phyloP scores from a whole-genome alignment of 2,888 invertebrate genomes.

The Oxystoma pomonae region DNA sequence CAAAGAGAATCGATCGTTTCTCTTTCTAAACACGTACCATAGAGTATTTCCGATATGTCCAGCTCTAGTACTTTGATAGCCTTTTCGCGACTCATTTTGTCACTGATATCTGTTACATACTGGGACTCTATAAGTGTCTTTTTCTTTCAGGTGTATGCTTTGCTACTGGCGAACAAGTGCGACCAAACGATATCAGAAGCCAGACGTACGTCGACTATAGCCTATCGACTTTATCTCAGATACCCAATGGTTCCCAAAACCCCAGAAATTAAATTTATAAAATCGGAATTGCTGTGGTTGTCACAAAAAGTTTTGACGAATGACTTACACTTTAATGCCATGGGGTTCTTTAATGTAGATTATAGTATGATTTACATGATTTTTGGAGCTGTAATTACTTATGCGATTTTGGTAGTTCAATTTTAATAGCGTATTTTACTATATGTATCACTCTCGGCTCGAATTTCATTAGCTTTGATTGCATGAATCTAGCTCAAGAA shows the following conservation, averaged over 20 bases:
- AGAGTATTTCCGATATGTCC: no score
- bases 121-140: no score
- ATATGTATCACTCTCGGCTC: no score
- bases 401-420: constrained; percentile 22
- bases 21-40: no score
- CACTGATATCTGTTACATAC: no score
- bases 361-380: constrained; percentile 21
- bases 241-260: constrained; percentile 13
- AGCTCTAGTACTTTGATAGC: no score
- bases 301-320: constrained; percentile 21
- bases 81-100: no score
- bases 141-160: constrained; percentile 1
- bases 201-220: constrained; percentile 18
- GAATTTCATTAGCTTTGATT: no score
- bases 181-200: constrained; percentile 19
- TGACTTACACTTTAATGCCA: constrained; percentile 18
- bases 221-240: constrained; percentile 21
- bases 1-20: no score
- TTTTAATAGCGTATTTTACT: constrained; percentile 19
- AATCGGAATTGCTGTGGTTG: constrained; percentile 22
- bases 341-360: constrained; percentile 22
- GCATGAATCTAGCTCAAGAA: no score
- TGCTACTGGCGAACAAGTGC: constrained; percentile 6
- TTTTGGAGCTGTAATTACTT: constrained; percentile 18
- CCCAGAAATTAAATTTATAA: constrained; percentile 9